Base-by-base conservation (phyloP, 2,888 invertebrate species). In the Ectobius pallidus region DNA sequence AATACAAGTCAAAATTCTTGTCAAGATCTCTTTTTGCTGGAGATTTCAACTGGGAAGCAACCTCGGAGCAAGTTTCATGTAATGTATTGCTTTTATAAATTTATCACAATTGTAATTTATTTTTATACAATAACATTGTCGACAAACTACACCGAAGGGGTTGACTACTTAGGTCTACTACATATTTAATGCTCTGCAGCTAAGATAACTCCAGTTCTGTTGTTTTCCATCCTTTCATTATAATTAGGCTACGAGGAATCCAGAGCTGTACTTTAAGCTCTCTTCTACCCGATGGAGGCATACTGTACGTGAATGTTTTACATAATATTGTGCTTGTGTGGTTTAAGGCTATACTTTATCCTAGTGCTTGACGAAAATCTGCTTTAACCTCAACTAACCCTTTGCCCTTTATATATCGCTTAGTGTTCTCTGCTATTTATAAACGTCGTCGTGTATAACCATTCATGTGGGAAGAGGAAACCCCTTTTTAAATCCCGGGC, bases 301-400 rank as follows among this genome's bases (percentile, higher is more conserved):
- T 25, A 52, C 25, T 58, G 27, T 14, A 52, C 4, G 22, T 30
- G 9, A n/a, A 14, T 7, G 4, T 11, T 46, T 46, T n/a, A 11
- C 46, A 16, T 58, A 58, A 58, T 25, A 30, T 11, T 3, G 55
- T 16, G 27, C 27, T 55, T 27, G 27, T 22, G 16, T 3, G 11
- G 27, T 9, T 3, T 6, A 52, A 3, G 18, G 18, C 6, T 25
- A 6, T 58, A n/a, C 30, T 58, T 58, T 30, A 58, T 30, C 30
- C 58, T 30, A n/a, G 2, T 55, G n/a, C 58, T 2, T 58, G 32
- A 32, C 16, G 14, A 22, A 32, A 58, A 58, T 58, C 58, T 58
- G 58, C n/a, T 58, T n/a, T 30, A 30, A 58, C 58, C 58, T 58
- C 58, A 58, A n/a, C 30, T 30, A 27, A 58, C 16, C 58, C 32